These are phyloP conservation scores for Paramisgurnus dabryanus DNA, from an alignment of 2,113 vertebrate genomes.

Conservation along the genomic window DNA sequence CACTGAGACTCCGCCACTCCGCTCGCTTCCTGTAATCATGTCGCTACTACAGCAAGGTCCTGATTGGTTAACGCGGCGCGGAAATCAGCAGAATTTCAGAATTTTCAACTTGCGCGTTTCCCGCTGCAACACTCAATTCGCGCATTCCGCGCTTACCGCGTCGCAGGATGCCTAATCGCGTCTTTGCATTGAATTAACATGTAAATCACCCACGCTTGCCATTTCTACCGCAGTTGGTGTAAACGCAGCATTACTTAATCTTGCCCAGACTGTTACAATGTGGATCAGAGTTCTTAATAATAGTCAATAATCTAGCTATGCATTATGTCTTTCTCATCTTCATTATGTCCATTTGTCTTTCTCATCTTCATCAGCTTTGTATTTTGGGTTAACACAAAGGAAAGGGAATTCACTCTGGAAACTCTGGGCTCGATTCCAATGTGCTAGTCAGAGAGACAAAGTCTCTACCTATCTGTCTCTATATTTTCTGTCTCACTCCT, in stretches of 20 bases:
- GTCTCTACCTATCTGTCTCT: slow-evolving; percentile 4
- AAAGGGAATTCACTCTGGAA: slow-evolving; percentile 12
- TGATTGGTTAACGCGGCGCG: no score
- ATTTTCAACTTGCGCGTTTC: no score
- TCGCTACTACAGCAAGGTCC: no score
- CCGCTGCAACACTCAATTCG: no score
- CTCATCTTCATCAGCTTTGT: not conserved
- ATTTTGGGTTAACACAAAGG: not conserved
- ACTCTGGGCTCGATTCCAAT: not conserved
- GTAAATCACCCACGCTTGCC: no score
- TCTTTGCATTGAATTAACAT: no score
- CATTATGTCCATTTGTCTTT: not conserved
- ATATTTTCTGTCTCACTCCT: slow-evolving; percentile 18
- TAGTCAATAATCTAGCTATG: not conserved
- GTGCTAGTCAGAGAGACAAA: not conserved
- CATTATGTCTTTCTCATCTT: slow-evolving; percentile 5
- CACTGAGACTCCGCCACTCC: no score
- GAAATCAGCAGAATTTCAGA: no score
- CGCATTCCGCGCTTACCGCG: no score
- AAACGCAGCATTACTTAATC: not conserved
- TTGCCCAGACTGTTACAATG: not conserved
- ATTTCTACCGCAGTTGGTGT: no score
- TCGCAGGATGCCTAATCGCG: no score
- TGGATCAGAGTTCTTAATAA: not conserved
- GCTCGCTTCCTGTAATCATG: no score